Base-by-base conservation (phyloP, 1,140 invertebrate genomes). In the Patella vulgata region DNA sequence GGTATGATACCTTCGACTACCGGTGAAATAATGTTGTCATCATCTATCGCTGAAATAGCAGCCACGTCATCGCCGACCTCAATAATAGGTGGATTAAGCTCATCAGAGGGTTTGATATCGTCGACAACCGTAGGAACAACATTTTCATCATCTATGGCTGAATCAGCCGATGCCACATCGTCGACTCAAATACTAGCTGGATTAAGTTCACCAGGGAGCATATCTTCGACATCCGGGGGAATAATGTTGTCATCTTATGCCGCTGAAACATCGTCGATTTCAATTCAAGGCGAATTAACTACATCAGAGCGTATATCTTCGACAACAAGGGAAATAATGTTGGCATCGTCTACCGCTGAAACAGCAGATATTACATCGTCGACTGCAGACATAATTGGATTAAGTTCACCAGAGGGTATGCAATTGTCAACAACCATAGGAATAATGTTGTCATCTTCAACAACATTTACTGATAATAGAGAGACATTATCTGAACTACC, bases 111-210 rank as follows among this genome's bases (percentile, higher is more conserved):
- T 25, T 21, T 55, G 5, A 30, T 28, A 43, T 21, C 46, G 36
- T 31, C 63, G n/a, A 47, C 63, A 30, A 3, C 40, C 27, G 53
- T 19, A 39, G 23, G 30, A 43, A 36, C 50, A 47, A 59, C 50
- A 53, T n/a, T 27, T 3, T 11, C 43, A 57, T 14, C 28, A 39
- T 50, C 43, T 36, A 36, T 36, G 5, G 14, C 14, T 8, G 33
- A 36, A 8, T 36, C 33, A 36, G 33, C 33, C 5, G 33, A 36
- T 5, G 33, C 33, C 5, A 36, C 33, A n/a, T n/a, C n/a, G n/a
- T n/a, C n/a, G n/a, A n/a, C n/a, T n/a, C n/a, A n/a, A n/a, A n/a
- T n/a, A n/a, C n/a, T n/a, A n/a, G n/a, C n/a, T n/a, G n/a, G n/a
- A n/a, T n/a, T n/a, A n/a, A n/a, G n/a, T n/a, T n/a, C n/a, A n/a